A percentile compares a stretch with the other conserved stretches of the same genome.
Evolutionary conservation across 2,113 vertebrate species (phyloP).

Genomic region (Grus americana): DNA sequence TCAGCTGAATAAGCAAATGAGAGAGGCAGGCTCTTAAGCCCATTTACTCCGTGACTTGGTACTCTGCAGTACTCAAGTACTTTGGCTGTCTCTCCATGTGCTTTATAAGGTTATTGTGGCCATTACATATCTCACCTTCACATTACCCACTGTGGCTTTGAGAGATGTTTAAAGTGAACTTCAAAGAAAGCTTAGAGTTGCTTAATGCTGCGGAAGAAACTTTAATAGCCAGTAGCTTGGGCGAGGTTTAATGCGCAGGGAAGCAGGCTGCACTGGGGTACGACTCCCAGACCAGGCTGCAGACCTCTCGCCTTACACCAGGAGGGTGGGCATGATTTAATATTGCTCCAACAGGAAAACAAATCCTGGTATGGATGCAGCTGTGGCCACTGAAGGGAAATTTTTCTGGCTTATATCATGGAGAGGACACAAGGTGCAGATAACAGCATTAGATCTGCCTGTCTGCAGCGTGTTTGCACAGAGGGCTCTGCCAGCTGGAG

Average conservation of each 20-base stretch:
- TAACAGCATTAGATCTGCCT: not conserved
- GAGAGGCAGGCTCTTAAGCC: conserved; percentile 16
- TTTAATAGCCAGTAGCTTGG: not conserved
- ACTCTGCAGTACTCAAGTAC: not conserved
- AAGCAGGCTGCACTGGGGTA: not conserved
- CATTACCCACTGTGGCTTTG: not conserved
- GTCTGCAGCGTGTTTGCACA: not conserved
- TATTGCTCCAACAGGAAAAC: not conserved
- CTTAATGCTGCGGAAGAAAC: not conserved
- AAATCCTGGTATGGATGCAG: not conserved
- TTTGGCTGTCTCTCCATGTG: not conserved
- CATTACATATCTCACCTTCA: conserved; percentile 29
- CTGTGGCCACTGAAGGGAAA: not conserved
- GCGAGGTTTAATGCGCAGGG: not conserved
- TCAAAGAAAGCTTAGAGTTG: conserved; percentile 28
- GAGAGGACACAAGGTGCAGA: not conserved
- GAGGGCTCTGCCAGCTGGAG: not conserved
- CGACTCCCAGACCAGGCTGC: not conserved
- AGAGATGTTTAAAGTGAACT: conserved; percentile 39
- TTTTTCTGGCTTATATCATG: not conserved
- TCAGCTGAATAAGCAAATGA: conserved; percentile 49
- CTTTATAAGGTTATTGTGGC: conserved; percentile 22
- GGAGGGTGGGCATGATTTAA: not conserved
- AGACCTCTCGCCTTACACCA: not conserved
- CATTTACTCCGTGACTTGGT: not conserved